Evolutionary conservation across 2,797 vertebrate genomes (phyloP).

Genomic region (Dipus sagitta): DNA sequence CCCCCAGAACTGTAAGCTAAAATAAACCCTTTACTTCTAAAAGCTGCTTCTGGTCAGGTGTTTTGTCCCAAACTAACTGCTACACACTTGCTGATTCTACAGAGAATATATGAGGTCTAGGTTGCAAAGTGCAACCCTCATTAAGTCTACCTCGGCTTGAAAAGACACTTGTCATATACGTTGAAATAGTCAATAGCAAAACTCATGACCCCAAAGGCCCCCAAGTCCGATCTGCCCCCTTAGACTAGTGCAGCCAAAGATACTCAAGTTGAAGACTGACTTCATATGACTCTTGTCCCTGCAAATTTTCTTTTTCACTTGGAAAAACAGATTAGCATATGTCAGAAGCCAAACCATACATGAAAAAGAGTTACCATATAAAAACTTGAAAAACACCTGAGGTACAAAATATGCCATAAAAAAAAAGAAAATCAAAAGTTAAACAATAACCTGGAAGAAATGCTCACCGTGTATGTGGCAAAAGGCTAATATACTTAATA

Average conservation of each 20-base stretch:
- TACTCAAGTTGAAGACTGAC: neutral
- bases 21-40: too few species aligned
- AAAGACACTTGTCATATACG: neutral
- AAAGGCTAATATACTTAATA: slow-evolving; percentile 55
- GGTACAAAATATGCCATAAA: neutral
- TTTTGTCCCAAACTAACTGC: too few species aligned
- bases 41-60: too few species aligned
- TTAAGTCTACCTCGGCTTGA: neutral
- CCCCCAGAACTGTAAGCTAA: too few species aligned
- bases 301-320: neutral
- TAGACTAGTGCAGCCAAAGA: neutral
- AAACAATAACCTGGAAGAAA: neutral
- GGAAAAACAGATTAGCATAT: neutral
- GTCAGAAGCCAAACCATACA: neutral
- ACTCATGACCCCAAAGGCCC: neutral
- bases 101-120: neutral
- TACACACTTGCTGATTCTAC: neutral
- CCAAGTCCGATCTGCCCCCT: neutral
- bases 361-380: neutral
- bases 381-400: neutral
- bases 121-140: neutral
- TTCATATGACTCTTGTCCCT: neutral
- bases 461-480: neutral
- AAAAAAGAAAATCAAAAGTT: neutral
- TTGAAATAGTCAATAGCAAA: neutral